Base-by-base conservation (phyloP, 2,113 vertebrate genomes). In the Ptychochromis oligacanthus region DNA sequence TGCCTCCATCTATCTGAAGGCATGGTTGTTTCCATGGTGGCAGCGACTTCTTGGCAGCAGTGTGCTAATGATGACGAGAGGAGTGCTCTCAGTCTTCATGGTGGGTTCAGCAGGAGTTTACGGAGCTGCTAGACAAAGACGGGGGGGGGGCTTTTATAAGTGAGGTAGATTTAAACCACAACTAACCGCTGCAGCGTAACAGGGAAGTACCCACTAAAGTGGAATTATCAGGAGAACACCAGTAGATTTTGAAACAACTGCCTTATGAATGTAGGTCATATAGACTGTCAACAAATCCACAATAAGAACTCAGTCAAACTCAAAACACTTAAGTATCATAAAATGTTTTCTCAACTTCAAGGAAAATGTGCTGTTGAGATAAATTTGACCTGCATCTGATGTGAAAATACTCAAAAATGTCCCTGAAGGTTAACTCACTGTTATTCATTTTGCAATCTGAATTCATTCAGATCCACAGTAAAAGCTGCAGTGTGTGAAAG, bases 81-180 rank as follows among this genome's bases (percentile, higher is more conserved):
- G 87, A 82, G 86, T 13, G 20, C 83, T 74, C 86, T 86, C 83
- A 56, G 89, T 84, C 87, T 87, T 34, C 31, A 67, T 79, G 89
- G 85, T 54, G 91, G 91, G 92, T 95, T 95, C 92, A 94, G 90
- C 82, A 8, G 87, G 93, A 95, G 94, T 94, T 95, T 91, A 94
- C 83, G n/a, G 80, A 70, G 88, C 88, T 34, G 87, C 88, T 58
- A 24, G 40, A 43, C 52, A 62, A 43, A 70, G 43, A 52, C 1
- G 0, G 24, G 18, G 64, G 17, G 6, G 6, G 12, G 8, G n/a
- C 83, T 85, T 85, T 79, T 62, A 70, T 75, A 80, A 54, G 46
- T 31, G 60, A 64, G 28, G 75, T 60, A 72, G 54, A 88, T 84
- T 65, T 82, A 59, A 87, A 80, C 49, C 52, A 60, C 26, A 26